Percentiles rank a stretch among this genome's conserved stretches.
These are phyloP conservation scores for Zaprionus tsacasi DNA, from an alignment of 1,140 invertebrate species.

Conservation along the genomic window DNA sequence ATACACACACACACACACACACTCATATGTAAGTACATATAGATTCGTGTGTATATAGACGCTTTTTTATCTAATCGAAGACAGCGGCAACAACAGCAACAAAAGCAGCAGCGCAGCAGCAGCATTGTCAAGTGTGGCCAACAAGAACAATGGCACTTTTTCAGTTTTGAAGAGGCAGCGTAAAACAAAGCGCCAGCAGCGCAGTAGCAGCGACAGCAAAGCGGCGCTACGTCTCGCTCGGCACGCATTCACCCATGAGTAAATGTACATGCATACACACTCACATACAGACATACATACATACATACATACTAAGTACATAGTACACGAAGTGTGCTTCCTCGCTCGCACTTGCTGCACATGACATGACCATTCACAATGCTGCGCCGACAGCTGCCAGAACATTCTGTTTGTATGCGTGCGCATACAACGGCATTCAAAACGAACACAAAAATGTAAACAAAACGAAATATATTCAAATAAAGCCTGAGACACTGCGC, in stretches of 20 bases:
- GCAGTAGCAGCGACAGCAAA: conserved; percentile 38
- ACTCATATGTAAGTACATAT: conserved; percentile 5
- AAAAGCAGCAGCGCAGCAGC: background rate
- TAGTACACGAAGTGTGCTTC: conserved; percentile 2
- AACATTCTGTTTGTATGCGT: conserved; percentile 62
- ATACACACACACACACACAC: conserved; percentile 35
- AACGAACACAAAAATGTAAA: conserved; percentile 31
- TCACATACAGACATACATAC: background rate
- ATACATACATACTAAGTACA: conserved; percentile 1
- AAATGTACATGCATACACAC: conserved; percentile 11
- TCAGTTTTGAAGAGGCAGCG: conserved; percentile 32
- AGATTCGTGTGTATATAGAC: conserved; percentile 19
- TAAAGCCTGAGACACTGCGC: conserved; percentile 11
- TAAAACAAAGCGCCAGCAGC: conserved; percentile 51
- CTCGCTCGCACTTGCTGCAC: conserved; percentile 14
- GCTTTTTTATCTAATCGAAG: conserved; percentile 69
- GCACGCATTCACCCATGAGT: conserved; percentile 10
- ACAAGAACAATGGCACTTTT: conserved; percentile 41
- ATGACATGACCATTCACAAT: conserved; percentile 66
- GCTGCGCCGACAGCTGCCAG: conserved; percentile 65
- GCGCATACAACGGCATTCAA: conserved; percentile 39
- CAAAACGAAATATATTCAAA: conserved; percentile 39
- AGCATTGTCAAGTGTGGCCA: conserved; percentile 34
- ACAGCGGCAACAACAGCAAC: conserved; percentile 22
- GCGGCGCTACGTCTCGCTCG: conserved; percentile 24